Percentiles rank a stretch among this genome's conserved stretches.
phyloP scores from a whole-genome alignment of 2,113 vertebrate species.

The Falcunculus frontatus region DNA sequence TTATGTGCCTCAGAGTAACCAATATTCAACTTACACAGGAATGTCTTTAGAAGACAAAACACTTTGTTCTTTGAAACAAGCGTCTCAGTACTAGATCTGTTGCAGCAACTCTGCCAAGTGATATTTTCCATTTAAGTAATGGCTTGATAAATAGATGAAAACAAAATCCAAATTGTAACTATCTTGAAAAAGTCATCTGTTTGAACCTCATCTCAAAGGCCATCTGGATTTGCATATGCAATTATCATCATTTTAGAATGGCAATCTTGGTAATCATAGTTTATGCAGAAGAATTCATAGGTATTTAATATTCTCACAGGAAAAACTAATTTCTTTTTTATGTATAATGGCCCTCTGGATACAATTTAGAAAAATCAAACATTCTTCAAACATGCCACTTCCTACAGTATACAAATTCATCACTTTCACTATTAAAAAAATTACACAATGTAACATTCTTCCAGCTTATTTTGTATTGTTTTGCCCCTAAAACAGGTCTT shows the following conservation, averaged over 20 bases:
- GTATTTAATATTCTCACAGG: neutral
- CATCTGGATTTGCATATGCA: neutral
- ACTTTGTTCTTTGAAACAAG: neutral
- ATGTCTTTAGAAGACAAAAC: neutral
- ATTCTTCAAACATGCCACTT: neutral
- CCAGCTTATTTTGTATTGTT: neutral
- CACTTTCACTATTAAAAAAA: neutral
- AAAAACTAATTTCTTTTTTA: neutral
- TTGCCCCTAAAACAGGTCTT: neutral
- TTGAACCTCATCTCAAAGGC: neutral
- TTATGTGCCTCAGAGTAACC: neutral
- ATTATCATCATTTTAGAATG: neutral
- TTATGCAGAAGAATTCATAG: neutral
- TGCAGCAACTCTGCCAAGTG: neutral
- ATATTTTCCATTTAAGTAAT: neutral
- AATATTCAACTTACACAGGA: neutral
- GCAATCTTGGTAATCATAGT: neutral
- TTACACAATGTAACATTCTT: neutral
- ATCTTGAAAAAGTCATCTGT: neutral
- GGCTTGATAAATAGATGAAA: neutral
- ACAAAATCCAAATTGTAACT: neutral
- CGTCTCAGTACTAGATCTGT: neutral
- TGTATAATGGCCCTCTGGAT: neutral
- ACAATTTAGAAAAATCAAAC: neutral
- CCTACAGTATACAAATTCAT: neutral